These are phyloP conservation scores for Aspidiotus destructor DNA, from an alignment of 2,888 invertebrate genomes.

Conservation along the genomic window DNA sequence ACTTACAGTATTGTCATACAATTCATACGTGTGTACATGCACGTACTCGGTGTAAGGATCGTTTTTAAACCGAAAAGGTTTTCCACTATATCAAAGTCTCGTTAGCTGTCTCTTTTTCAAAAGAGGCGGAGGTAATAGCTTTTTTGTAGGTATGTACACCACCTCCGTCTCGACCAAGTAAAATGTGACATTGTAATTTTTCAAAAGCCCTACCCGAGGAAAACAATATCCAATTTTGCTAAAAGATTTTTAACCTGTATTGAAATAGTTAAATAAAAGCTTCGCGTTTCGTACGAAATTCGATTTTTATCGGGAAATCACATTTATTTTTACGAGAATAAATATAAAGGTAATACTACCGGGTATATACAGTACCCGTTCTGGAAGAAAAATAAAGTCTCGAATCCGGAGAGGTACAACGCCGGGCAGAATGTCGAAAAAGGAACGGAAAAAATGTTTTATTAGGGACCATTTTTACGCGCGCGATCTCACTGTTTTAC, in stretches of 20 bases:
- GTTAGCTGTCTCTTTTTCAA: conserved; percentile 26
- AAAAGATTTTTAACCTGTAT: conserved; percentile 29
- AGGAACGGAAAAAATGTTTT: conserved; percentile 1
- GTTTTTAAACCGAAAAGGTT: conserved; percentile 22
- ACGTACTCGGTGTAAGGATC: not conserved
- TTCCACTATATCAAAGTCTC: conserved; percentile 27
- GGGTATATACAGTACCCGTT: not conserved
- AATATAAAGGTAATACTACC: conserved; percentile 22
- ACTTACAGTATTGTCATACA: not conserved
- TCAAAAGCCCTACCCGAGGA: conserved; percentile 21
- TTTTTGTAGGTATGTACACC: not conserved
- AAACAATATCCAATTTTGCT: conserved; percentile 31
- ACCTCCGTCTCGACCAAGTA: conserved; percentile 1
- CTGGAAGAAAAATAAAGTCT: not conserved
- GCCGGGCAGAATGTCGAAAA: not conserved
- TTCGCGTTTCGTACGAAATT: conserved; percentile 22
- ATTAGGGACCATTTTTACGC: not conserved
- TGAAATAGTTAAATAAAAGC: conserved; percentile 33
- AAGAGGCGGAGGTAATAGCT: conserved; percentile 22
- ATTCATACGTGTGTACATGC: not conserved
- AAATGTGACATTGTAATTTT: conserved; percentile 27
- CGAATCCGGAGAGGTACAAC: not conserved
- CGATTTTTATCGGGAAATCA: conserved; percentile 28
- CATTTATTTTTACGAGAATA: conserved; percentile 31
- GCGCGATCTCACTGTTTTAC: not conserved